Percentiles rank a stretch among this genome's conserved stretches.
Evolutionary conservation across 2,113 vertebrate genomes (phyloP).

Genomic region (Ochotona princeps): DNA sequence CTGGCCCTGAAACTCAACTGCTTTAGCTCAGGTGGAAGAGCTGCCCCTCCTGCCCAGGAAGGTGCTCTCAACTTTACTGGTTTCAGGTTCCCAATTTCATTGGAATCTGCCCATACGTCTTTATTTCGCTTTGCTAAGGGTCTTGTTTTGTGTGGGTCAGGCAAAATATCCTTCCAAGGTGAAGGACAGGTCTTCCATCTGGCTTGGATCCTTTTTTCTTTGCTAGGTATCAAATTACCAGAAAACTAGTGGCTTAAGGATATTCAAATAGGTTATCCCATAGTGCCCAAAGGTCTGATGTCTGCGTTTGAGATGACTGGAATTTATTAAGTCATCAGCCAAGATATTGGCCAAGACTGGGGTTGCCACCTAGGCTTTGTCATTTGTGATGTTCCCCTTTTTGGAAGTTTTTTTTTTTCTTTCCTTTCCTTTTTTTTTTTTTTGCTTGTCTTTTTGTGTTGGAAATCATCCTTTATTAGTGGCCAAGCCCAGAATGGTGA

Average conservation of each 20-base stretch:
- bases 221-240: background rate
- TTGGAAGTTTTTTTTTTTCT: background rate
- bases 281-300: background rate
- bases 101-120: background rate
- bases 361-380: background rate
- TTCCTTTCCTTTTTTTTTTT: background rate
- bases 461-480: background rate
- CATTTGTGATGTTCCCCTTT: background rate
- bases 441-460: too few species aligned
- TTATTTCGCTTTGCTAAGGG: background rate
- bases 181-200: background rate
- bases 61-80: background rate
- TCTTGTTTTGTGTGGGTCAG: background rate
- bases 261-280: background rate
- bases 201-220: background rate
- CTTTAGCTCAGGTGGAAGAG: background rate
- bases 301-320: background rate
- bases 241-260: background rate
- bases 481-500: background rate
- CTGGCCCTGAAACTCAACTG: background rate
- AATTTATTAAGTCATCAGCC: background rate
- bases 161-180: background rate
- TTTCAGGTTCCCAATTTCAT: background rate
- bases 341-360: background rate
- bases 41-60: background rate